phyloP scores from a whole-genome alignment of 2,113 vertebrate genomes.

The Vulpes lagopus region DNA sequence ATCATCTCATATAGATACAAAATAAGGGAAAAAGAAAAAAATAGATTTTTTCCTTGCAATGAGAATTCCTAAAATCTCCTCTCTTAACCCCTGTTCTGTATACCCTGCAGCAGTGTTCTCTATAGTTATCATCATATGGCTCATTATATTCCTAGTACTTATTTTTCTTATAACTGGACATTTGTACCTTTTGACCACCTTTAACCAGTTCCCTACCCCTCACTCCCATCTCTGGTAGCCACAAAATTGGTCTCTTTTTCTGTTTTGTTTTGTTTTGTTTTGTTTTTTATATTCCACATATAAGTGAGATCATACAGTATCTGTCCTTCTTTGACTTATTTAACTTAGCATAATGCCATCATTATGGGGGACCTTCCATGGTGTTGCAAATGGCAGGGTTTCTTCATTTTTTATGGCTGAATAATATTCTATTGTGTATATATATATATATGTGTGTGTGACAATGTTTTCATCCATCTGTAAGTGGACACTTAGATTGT shows the following conservation, averaged over 20 bases:
- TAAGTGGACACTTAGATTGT: not conserved
- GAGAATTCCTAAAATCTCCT: not conserved
- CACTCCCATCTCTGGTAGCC: not conserved
- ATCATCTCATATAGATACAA: not conserved
- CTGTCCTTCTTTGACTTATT: not conserved
- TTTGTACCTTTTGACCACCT: not conserved
- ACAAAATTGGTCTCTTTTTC: not conserved
- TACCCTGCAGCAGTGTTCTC: not conserved
- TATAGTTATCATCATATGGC: not conserved
- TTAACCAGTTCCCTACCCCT: not conserved
- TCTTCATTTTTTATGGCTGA: not conserved
- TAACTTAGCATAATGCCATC: not conserved
- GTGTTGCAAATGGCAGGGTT: not conserved
- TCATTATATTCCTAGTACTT: not conserved
- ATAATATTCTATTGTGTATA: not conserved
- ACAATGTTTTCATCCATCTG: not conserved
- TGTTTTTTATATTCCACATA: not conserved
- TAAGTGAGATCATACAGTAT: not conserved
- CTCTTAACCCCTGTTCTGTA: not conserved
- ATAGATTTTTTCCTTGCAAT: not conserved
- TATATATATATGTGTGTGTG: too few relatives aligned
- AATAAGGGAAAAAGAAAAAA: not conserved
- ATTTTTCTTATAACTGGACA: not conserved
- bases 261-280: not conserved
- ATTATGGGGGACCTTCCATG: not conserved